phyloP scores from a whole-genome alignment of 1,140 invertebrate genomes.

The Nephila pilipes region DNA sequence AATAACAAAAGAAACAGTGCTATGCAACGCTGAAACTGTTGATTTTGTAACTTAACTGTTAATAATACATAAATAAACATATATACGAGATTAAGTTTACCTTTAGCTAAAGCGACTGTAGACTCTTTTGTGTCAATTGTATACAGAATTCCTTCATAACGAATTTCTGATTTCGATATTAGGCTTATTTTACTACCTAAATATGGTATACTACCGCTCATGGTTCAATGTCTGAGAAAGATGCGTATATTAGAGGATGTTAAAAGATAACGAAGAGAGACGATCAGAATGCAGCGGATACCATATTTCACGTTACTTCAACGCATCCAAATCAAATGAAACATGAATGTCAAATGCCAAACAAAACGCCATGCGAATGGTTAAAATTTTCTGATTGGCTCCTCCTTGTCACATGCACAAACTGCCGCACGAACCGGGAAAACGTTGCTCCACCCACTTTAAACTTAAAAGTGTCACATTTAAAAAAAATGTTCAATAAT shows the following conservation, averaged over 20 bases:
- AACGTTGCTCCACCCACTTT: constrained; percentile 15
- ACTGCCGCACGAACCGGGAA: not conserved
- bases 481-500: not conserved
- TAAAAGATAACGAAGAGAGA: constrained; percentile 43
- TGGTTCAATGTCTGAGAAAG: constrained; percentile 76
- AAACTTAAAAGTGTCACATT: not conserved
- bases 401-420: constrained; percentile 21
- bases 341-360: constrained; percentile 69
- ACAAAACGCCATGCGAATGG: constrained; percentile 61
- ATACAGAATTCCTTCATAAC: constrained; percentile 99
- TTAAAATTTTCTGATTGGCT: constrained; percentile 38
- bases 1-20: no score
- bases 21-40: no score
- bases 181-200: constrained; percentile 99
- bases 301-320: constrained; percentile 17
- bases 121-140: constrained; percentile 99
- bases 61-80: not conserved
- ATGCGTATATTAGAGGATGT: constrained; percentile 22
- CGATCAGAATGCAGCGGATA: not conserved
- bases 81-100: constrained; percentile 84
- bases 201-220: constrained; percentile 91
- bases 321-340: constrained; percentile 14
- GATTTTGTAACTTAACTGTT: no score
- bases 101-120: constrained; percentile 98
- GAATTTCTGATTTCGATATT: constrained; percentile 99